Conservation (phyloP, 2,113 vertebrate genomes). For the Apaloderma vittatum region DNA sequence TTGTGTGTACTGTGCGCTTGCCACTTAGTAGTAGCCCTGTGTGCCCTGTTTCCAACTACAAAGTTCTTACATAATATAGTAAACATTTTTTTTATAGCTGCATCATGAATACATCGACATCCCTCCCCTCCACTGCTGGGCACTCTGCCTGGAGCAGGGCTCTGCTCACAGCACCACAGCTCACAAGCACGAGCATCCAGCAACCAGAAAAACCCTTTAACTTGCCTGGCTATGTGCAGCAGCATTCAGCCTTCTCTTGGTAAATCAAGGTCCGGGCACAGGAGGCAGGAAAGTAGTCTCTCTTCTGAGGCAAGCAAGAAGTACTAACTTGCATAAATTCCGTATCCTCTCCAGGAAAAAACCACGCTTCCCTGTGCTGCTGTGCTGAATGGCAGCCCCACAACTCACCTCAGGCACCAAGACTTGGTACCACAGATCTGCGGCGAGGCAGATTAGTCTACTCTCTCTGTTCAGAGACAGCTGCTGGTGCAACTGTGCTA, state of each 20-base stretch:
- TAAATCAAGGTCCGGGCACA: not conserved
- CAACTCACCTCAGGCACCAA: too few species aligned
- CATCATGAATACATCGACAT: not conserved
- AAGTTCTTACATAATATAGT: not conserved
- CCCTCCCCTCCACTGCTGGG: not conserved
- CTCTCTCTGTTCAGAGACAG: not conserved
- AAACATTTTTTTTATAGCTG: not conserved
- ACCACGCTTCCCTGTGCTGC: accelerated
- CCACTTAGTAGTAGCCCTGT: accelerated
- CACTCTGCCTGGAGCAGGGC: not conserved
- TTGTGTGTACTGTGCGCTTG: accelerated
- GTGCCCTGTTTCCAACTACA: not conserved
- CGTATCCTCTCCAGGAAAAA: not conserved
- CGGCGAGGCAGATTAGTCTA: not conserved
- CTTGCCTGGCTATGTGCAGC: not conserved
- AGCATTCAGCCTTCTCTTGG: not conserved
- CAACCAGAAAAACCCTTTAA: not conserved
- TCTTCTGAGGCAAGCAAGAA: not conserved
- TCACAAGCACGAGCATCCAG: not conserved
- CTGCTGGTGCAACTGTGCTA: not conserved
- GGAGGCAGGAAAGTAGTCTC: not conserved
- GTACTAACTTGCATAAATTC: not conserved
- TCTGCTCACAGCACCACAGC: not conserved
- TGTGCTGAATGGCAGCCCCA: not conserved
- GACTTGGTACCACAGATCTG: not conserved